A percentile compares a stretch with the other conserved stretches of the same genome.
Evolutionary conservation across 2,888 invertebrate species (phyloP).

Genomic region (Hirtodrosophila cameraria): DNA sequence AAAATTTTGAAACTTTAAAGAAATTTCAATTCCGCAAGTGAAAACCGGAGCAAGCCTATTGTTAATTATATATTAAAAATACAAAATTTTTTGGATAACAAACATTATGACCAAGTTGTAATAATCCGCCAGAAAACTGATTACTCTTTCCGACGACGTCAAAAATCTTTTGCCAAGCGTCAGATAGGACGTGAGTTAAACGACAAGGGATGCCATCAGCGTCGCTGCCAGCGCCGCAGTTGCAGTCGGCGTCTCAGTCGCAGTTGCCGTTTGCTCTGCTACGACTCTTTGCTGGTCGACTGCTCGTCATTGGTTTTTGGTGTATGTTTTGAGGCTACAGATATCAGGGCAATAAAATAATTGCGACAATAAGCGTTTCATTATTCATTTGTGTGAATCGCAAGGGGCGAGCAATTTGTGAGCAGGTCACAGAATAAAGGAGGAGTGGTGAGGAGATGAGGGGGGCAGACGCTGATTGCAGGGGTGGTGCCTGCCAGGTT

Average conservation of each 20-base stretch:
- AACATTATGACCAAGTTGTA: fast-evolving
- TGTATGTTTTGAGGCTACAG: constrained; percentile 77
- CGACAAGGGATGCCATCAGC: constrained; percentile 35
- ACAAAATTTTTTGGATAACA: background rate
- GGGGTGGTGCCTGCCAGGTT: constrained; percentile 50
- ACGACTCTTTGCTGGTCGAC: background rate
- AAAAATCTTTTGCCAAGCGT: constrained; percentile 24
- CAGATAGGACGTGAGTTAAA: constrained; percentile 43
- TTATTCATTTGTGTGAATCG: constrained; percentile 81
- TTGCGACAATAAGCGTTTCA: constrained; percentile 85
- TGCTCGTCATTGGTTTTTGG: constrained; percentile 43
- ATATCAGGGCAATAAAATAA: constrained; percentile 84
- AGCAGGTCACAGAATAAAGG: constrained; percentile 61
- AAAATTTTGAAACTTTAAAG: too few relatives aligned
- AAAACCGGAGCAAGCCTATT: too few relatives aligned
- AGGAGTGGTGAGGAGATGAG: background rate
- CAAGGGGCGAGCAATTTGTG: constrained; percentile 76
- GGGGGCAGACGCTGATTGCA: constrained; percentile 52
- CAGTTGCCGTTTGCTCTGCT: constrained; percentile 26
- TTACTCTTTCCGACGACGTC: constrained; percentile 26
- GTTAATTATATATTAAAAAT: too few relatives aligned
- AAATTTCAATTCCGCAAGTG: too few relatives aligned
- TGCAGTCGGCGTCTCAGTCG: constrained; percentile 24
- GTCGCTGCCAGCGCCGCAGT: constrained; percentile 21
- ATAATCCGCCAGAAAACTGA: background rate